Conservation (phyloP, 2,797 vertebrate species). For the Argyrosomus regius region DNA sequence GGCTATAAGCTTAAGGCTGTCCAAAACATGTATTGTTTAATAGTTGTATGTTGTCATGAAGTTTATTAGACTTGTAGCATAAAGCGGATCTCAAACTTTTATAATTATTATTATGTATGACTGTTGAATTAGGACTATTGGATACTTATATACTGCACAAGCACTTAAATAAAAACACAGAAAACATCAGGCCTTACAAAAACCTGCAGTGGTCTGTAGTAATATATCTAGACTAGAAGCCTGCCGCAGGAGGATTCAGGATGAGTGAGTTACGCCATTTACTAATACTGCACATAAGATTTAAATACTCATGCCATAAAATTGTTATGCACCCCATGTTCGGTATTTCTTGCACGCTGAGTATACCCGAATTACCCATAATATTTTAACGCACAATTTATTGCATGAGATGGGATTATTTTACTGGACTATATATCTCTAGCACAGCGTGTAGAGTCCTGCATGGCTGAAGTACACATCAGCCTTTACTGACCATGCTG, state of each 20-base stretch:
- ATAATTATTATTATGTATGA: neutral
- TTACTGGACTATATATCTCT: constrained; percentile 33
- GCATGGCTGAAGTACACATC: constrained; percentile 75
- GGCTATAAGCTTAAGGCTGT: neutral
- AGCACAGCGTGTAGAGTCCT: constrained; percentile 34
- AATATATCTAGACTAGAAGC: neutral
- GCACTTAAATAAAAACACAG: neutral
- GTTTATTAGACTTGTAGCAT: neutral
- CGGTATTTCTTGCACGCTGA: constrained; percentile 32
- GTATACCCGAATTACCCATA: constrained; percentile 27
- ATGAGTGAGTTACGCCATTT: constrained; percentile 1
- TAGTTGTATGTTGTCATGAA: neutral
- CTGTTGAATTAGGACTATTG: neutral
- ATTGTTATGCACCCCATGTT: constrained; percentile 12
- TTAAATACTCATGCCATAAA: constrained; percentile 37
- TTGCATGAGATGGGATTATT: constrained; percentile 47
- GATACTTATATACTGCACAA: neutral
- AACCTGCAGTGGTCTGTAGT: neutral
- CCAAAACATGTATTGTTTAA: neutral
- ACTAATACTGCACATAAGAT: constrained; percentile 1
- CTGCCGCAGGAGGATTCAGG: neutral
- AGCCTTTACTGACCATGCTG: constrained; percentile 71
- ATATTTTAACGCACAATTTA: constrained; percentile 47
- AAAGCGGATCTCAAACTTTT: neutral
- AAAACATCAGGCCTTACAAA: neutral